Conservation (phyloP, 2,888 invertebrate species). For the Ornithoptera priamus region DNA sequence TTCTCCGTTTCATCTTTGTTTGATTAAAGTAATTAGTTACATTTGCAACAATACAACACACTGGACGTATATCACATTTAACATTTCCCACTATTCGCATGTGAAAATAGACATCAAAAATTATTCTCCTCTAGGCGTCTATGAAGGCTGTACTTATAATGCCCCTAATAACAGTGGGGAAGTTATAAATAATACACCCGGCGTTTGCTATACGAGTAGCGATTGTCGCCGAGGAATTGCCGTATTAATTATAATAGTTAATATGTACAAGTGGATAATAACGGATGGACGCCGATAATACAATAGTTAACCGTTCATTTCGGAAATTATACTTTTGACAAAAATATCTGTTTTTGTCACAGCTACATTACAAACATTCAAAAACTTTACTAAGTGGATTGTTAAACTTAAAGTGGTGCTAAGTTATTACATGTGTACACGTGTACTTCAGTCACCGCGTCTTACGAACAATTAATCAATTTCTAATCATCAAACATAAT, state of each 20-base stretch:
- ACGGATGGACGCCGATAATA: constrained; percentile 10
- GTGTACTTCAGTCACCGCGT: neutral
- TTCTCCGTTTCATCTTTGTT: neutral
- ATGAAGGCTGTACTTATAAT: constrained; percentile 18
- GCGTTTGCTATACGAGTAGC: constrained; percentile 5
- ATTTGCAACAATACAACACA: neutral
- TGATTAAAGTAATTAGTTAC: neutral
- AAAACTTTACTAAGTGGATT: neutral
- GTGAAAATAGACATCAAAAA: constrained; percentile 10
- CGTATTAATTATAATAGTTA: constrained; percentile 27
- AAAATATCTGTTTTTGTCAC: neutral
- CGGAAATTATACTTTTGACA: constrained; percentile 9
- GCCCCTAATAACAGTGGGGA: constrained; percentile 26
- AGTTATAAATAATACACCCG: constrained; percentile 23
- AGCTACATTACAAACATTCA: neutral
- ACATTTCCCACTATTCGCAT: constrained; percentile 2
- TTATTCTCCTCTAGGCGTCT: constrained; percentile 10
- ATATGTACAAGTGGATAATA: constrained; percentile 15
- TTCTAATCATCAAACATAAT: neutral
- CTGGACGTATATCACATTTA: neutral
- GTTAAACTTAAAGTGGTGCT: neutral
- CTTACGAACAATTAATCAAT: neutral
- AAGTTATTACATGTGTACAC: neutral
- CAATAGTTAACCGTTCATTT: constrained; percentile 10
- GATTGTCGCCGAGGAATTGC: constrained; percentile 17